Base-by-base conservation (phyloP, 2,888 invertebrate genomes). In the Ormyrus rosae region DNA sequence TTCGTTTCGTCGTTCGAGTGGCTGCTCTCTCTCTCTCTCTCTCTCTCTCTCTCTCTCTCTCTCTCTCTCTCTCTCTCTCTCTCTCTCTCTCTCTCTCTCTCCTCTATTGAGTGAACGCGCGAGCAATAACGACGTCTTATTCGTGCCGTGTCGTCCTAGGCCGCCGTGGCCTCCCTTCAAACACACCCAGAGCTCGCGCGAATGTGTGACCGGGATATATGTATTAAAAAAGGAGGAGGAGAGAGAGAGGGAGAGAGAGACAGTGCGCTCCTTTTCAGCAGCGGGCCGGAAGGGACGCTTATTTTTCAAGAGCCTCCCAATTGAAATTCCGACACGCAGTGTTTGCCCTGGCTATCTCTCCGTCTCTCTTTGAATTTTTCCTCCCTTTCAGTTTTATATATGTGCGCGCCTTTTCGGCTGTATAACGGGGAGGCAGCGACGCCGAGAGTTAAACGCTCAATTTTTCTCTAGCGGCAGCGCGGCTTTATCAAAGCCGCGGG, bases 271-370 rank as follows among this genome's bases (percentile, higher is more conserved):
- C 48, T 71, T 65, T 68, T 68, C 60, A 63, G 63, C 64, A 34
- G 6, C 46, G 10, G 34, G 50, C 65, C 45, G 61, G 69, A 75
- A 80, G 75, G 56, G 65, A 64, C 74, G 69, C 70, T 68, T 80
- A 60, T 64, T 65, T 77, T 70, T 69, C 70, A 70, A 70, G 64
- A 70, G 10, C 63, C 58, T 10, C 10, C 45, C 46, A 70, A 75
- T 80, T 76, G 70, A 64, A 80, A 80, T 80, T 76, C 71, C 75
- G 53, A 80, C 75, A 68, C 70, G 71, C 60, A 55, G 60, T 75
- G 69, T 75, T 80, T 76, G 75, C 67, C 11, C 58, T 51, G 6
- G 11, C 58, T 71, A 60, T 73, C 48, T 64, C 64, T 58, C 11
- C 9, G 8, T 7, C 56, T 56, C 46, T 46, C n/a, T 56, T 2